Conservation (phyloP, 2,888 invertebrate species). For the Pteria penguin region DNA sequence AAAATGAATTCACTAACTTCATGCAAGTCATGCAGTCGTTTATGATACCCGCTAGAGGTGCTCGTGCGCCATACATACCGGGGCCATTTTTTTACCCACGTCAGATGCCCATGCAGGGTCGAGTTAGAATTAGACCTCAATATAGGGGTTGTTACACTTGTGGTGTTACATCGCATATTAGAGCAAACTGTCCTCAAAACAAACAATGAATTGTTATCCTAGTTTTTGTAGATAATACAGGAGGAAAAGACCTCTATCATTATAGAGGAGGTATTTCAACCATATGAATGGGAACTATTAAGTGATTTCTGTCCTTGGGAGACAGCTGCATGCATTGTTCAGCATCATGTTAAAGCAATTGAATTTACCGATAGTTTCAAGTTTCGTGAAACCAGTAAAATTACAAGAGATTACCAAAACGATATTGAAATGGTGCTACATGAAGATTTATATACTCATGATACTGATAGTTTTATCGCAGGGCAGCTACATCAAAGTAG, state of each 20-base stretch:
- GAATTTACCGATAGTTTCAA: too few species aligned
- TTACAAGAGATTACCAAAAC: too few species aligned
- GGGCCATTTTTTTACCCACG: too few species aligned
- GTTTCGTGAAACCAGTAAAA: too few species aligned
- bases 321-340: too few species aligned
- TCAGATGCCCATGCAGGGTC: too few species aligned
- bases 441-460: not conserved
- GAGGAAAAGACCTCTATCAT: too few species aligned
- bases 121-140: not conserved
- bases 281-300: not conserved
- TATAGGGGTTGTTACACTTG: conserved; percentile 16
- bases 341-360: too few species aligned
- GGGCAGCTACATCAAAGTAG: not conserved
- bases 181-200: conserved; percentile 9
- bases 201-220: conserved; percentile 14
- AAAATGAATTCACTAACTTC: not conserved
- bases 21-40: conserved; percentile 5
- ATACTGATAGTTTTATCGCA: not conserved
- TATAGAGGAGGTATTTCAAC: too few species aligned
- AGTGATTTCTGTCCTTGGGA: too few species aligned
- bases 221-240: not conserved
- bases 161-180: conserved; percentile 12
- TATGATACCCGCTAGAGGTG: too few species aligned
- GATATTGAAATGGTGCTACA: not conserved
- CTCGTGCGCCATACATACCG: too few species aligned